Percentiles rank a stretch among this genome's conserved stretches.
These are phyloP conservation scores for Pherbina coryleti DNA, from an alignment of 2,888 invertebrate genomes.

Conservation along the genomic window DNA sequence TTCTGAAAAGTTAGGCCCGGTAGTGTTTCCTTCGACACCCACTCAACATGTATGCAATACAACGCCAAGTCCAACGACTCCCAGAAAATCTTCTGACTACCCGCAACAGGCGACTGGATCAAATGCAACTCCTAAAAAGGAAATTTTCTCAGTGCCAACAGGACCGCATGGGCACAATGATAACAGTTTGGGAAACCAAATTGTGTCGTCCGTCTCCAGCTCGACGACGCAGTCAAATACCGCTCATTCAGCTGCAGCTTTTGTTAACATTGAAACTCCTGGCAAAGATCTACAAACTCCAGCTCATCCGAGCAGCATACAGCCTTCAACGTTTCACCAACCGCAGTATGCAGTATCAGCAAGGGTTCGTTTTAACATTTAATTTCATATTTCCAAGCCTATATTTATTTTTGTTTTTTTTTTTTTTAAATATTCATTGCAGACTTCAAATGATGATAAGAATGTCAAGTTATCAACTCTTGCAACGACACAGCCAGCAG, in stretches of 20 bases:
- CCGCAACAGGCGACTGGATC: slow-evolving; percentile 70
- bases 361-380: not conserved
- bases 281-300: slow-evolving; percentile 38
- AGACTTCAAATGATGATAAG: slow-evolving; percentile 31
- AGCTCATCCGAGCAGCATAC: slow-evolving; percentile 41
- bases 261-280: slow-evolving; percentile 21
- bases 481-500: slow-evolving; percentile 7
- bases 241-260: slow-evolving; percentile 44
- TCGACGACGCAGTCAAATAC: slow-evolving; percentile 56
- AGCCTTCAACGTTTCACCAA: slow-evolving; percentile 22
- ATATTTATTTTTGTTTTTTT: not conserved
- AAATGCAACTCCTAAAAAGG: slow-evolving; percentile 47
- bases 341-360: slow-evolving; percentile 19
- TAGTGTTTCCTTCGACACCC: slow-evolving; percentile 78
- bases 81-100: slow-evolving; percentile 78
- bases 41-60: slow-evolving; percentile 66
- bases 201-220: slow-evolving; percentile 42
- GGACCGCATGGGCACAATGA: slow-evolving; percentile 26
- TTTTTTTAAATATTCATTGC: not conserved
- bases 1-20: slow-evolving; percentile 80
- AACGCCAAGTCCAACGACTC: slow-evolving; percentile 73
- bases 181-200: slow-evolving; percentile 67
- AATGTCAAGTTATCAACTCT: slow-evolving; percentile 32
- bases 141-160: slow-evolving; percentile 43
- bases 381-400: not conserved